phyloP scores from a whole-genome alignment of 2,797 vertebrate species.

The Glyptemys insculpta region DNA sequence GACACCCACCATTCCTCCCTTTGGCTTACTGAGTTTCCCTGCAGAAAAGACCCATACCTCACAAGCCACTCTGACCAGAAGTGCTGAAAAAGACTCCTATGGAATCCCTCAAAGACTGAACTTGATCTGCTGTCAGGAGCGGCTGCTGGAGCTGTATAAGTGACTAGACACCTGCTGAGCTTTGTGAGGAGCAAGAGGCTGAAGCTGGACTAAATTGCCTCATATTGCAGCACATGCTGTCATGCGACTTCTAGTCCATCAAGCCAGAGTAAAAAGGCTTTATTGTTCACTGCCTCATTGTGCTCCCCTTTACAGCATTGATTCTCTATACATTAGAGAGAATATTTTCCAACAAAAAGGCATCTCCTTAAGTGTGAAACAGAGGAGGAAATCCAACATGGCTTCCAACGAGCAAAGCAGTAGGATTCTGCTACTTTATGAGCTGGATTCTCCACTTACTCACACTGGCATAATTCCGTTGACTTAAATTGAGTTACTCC shows the following conservation, averaged over 20 bases:
- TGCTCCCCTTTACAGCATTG: neutral
- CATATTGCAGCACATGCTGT: neutral
- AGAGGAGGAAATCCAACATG: neutral
- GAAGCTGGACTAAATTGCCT: neutral
- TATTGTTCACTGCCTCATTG: neutral
- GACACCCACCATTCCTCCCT: neutral
- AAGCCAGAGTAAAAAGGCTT: neutral
- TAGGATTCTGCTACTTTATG: neutral
- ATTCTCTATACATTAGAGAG: neutral
- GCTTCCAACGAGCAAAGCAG: neutral
- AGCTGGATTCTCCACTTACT: neutral
- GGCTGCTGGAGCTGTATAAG: neutral
- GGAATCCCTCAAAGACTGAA: neutral
- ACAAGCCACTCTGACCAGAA: neutral
- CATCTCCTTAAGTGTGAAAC: neutral
- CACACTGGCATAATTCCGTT: conserved; percentile 12
- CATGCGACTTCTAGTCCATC: neutral
- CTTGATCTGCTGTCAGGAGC: neutral
- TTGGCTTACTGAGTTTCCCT: neutral
- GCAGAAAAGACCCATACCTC: neutral
- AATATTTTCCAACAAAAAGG: neutral
- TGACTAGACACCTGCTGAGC: neutral
- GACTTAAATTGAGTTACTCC: neutral
- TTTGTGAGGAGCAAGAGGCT: neutral
- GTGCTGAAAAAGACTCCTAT: neutral